Base-by-base conservation (phyloP, 2,888 invertebrate genomes). In the Crocallis elinguaria region DNA sequence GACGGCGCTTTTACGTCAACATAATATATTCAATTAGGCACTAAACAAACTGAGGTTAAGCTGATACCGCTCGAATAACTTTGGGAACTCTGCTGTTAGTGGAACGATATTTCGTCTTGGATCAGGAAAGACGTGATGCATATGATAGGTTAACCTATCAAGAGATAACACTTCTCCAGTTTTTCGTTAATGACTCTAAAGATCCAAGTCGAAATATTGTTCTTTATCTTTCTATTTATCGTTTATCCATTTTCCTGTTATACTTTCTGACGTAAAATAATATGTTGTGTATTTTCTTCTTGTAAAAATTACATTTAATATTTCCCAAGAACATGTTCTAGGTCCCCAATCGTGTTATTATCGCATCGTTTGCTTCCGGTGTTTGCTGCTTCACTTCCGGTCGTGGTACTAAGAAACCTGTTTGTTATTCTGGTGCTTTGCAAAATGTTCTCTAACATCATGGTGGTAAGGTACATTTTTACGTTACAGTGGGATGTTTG, bases 311-410 rank as follows among this genome's bases (percentile, higher is more conserved):
- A 42, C 41, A 43, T 35, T 35, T n/a, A 21, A 35, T 23, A 52
- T 59, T 50, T 49, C 30, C 45, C 41, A 44, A 38, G 53, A 57
- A 49, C 44, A 50, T 42, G 48, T 32, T 46, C 36, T 41, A 49
- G 37, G 33, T 56, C 37, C 46, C 44, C 55, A 45, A 42, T 55
- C 51, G 46, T 12, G 36, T 48, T 32, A n/a, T n/a, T n/a, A 30
- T 38, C 38, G 27, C 59, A 37, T 64, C 59, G 52, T 52, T 66
- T 55, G 38, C 61, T 66, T 69, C 64, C 66, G 53, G 36, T 74
- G 73, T 73, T 75, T 70, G 68, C 71, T 64, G 54, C 57, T 41
- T 60, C 54, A 49, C 58, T 43, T 63, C 67, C 67, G 59, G 59
- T 59, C 38, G 53, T 56, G 59, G 35, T 17, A 30, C 39, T 33